These are phyloP conservation scores for Epinephelus coioides DNA, from an alignment of 2,797 vertebrate species.

Conservation along the genomic window DNA sequence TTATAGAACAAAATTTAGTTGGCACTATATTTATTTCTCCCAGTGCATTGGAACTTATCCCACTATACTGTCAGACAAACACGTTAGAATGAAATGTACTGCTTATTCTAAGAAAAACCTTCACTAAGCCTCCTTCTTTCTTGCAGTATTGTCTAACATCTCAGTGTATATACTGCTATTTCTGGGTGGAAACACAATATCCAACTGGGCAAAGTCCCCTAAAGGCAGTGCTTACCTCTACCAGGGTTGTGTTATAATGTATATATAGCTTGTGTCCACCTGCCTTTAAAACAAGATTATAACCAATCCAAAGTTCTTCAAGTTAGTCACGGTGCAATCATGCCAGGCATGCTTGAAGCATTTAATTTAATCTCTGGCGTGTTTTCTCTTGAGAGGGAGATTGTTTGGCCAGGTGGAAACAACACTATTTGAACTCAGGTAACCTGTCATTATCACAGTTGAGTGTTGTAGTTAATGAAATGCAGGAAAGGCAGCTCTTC, in stretches of 20 bases:
- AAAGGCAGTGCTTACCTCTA: background rate
- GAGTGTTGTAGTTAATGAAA: no score
- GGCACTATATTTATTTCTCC: background rate
- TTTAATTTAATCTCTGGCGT: no score
- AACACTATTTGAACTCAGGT: no score
- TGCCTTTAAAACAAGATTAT: background rate
- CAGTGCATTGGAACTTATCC: no score
- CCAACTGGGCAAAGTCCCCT: background rate
- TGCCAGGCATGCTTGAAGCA: no score
- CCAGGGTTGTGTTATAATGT: background rate
- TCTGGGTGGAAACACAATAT: background rate
- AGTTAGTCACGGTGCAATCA: background rate
- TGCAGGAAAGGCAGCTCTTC: no score
- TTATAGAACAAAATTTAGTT: background rate
- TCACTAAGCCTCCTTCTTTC: background rate
- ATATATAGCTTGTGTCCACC: background rate
- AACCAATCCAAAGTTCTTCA: background rate
- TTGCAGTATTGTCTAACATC: background rate
- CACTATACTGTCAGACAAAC: no score
- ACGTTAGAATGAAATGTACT: no score
- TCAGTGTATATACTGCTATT: background rate
- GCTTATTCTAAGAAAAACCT: background rate
- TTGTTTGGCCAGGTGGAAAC: no score
- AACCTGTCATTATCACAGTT: no score
- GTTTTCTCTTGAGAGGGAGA: no score